Conservation (phyloP, 92 coral and sea anemone genomes). For the Zoanthus sansibaricus region DNA sequence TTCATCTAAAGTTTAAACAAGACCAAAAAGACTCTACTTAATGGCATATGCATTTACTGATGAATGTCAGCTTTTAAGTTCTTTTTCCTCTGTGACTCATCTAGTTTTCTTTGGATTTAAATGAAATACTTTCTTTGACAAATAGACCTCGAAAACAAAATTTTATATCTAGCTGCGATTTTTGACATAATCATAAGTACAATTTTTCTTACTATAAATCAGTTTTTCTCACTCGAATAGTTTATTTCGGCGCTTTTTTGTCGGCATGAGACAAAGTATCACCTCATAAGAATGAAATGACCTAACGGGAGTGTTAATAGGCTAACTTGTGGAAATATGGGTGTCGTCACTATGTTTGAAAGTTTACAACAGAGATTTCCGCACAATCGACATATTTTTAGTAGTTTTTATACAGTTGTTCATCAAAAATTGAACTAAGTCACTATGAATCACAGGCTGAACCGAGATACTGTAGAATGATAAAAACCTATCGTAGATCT, state of each 20-base stretch:
- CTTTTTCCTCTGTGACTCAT: slow-evolving; percentile 5
- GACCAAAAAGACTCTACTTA: not conserved
- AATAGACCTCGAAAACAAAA: not conserved
- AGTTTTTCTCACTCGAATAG: not conserved
- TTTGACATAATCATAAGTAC: not conserved
- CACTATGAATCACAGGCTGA: not conserved
- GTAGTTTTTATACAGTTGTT: not conserved
- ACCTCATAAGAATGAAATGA: not conserved
- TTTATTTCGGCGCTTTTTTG: slow-evolving; percentile 22
- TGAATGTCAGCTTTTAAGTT: not conserved
- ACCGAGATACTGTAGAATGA: not conserved
- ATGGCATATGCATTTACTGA: not conserved
- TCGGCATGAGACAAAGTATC: slow-evolving; percentile 27
- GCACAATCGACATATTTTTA: not conserved
- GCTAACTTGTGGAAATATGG: not conserved
- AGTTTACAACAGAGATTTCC: not conserved
- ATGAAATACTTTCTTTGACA: not conserved
- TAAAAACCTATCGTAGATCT: not conserved
- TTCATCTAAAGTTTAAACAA: not conserved
- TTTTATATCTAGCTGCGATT: not conserved
- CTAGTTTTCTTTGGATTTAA: not conserved
- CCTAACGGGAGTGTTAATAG: slow-evolving; percentile 30
- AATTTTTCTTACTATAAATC: not conserved
- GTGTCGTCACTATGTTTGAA: slow-evolving; percentile 12
- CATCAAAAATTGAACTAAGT: not conserved